phyloP scores from a whole-genome alignment of 2,797 vertebrate species.

The Toxotes lorentzi region DNA sequence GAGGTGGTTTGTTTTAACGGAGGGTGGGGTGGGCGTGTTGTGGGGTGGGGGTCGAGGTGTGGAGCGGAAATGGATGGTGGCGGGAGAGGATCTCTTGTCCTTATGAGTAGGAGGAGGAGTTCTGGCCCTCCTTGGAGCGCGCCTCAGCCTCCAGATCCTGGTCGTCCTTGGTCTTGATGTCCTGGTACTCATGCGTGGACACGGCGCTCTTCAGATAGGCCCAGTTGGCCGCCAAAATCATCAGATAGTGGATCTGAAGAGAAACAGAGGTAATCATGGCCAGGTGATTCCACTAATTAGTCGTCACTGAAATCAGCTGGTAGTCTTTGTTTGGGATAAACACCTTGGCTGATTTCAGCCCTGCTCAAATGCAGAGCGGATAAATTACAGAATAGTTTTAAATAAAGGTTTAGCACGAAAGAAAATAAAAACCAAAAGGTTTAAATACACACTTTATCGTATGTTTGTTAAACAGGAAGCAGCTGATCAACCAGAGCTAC shows the following conservation, averaged over 20 bases:
- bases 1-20: constrained; percentile 66
- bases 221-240: constrained; percentile 99
- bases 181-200: constrained; percentile 98
- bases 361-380: no score
- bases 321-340: no score
- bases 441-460: no score
- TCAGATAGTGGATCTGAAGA: constrained; percentile 98
- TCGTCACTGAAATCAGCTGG: background rate
- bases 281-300: background rate
- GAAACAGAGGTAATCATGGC: constrained; percentile 40
- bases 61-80: constrained; percentile 55
- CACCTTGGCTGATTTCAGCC: no score
- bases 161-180: constrained; percentile 99
- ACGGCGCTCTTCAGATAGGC: constrained; percentile 98
- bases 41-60: constrained; percentile 52
- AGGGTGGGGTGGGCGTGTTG: constrained; percentile 58
- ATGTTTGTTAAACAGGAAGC: no score
- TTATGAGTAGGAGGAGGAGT: constrained; percentile 99
- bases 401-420: no score
- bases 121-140: constrained; percentile 98
- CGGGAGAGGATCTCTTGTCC: constrained; percentile 64
- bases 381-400: no score
- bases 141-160: constrained; percentile 98
- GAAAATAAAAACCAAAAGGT: no score
- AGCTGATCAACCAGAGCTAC: no score